Evolutionary conservation across 2,888 invertebrate genomes (phyloP), one percentile per base, ranked within the genome.

Genomic region (Metellina segmentata): DNA sequence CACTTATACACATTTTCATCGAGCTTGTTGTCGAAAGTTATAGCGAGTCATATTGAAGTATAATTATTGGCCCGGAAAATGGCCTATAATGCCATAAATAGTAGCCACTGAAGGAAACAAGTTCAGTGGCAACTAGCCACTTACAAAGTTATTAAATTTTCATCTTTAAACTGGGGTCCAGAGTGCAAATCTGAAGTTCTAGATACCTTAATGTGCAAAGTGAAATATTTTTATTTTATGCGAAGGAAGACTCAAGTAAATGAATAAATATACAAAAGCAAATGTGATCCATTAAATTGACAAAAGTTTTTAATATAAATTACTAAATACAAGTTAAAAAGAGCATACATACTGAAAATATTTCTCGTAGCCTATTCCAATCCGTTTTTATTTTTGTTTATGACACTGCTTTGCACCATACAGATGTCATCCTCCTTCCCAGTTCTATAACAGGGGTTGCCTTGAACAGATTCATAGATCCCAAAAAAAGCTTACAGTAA

Each of bases 371-470:
- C 34, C 34, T 11, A 61, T 53, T 71, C 82, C 69, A 82, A 51
- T 69, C 70, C 34, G 69, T 48, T 69, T 81, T 69, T 81, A 48
- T 2, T 81, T 82, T 51, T n/a, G 19, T 19, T 49, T 4, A 70
- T 51, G 70, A 82, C 70, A 81, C 79, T 34, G 19, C n/a, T 13
- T 6, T 2, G 13, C 74, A 81, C 70, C 52, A 72, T 52, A 87
- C 77, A 83, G 83, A 61, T 8, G 48, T 51, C 92, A 92, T 92
- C 92, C n/a, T 81, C 85, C 74, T 81, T 69, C 81, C 89, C 51
- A 75, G 85, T 61, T 87, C 78, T n/a, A 1, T 48, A 61, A 34
- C 20, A 69, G 81, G n/a, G n/a, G 20, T 92, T 52, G 7, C n/a
- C 85, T 61, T 19, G 85, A 92, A 85, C 48, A 82, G 79, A 61